Evolutionary conservation across 2,797 vertebrate species (phyloP), one percentile per base, ranked within the genome.

Genomic region (Siniperca scherzeri): DNA sequence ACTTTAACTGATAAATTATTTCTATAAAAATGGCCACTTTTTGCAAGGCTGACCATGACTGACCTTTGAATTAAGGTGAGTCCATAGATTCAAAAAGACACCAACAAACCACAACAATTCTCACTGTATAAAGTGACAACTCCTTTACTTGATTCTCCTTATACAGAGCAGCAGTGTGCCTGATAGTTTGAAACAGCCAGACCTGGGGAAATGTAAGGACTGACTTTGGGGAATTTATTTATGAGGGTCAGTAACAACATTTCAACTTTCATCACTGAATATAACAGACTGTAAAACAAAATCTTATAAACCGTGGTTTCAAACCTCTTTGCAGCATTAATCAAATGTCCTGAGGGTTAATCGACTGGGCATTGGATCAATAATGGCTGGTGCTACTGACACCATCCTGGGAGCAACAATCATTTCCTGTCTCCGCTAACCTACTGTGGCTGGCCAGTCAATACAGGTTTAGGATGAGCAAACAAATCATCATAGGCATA

Each of bases 301-400:
- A 67, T 60, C 57, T 55, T 38, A 48, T n/a, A 56, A 84, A 75
- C 56, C 2, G 21, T 57, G 60, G 21, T 57, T 77, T 81, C 50
- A 7, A 68, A 87, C 64, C 73, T 64, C 55, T 68, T 74, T 75
- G 74, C 70, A 76, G 79, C 73, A 88, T 93, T 81, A 92, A 92
- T 93, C 85, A 94, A 91, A 91, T 81, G 86, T 93, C 88, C 90
- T 74, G 74, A 86, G 80, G 83, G 78, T 86, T 81, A 72, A 92
- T 91, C 68, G 68, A 76, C 56, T 78, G 57, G 61, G 66, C 81
- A 75, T 19, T 14, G 68, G 81, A 92, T 94, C 91, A 14, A 94
- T 93, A 85, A 82, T 77, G 77, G 69, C 77, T 7, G 67, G 78
- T 48, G 83, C 78, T 79, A 80, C 86, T 77, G 84, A 91, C 90